A percentile compares a stretch with the other conserved stretches of the same genome.
These are phyloP conservation scores for Erpobdella octoculata DNA, from an alignment of 2,888 invertebrate genomes.

Conservation along the genomic window DNA sequence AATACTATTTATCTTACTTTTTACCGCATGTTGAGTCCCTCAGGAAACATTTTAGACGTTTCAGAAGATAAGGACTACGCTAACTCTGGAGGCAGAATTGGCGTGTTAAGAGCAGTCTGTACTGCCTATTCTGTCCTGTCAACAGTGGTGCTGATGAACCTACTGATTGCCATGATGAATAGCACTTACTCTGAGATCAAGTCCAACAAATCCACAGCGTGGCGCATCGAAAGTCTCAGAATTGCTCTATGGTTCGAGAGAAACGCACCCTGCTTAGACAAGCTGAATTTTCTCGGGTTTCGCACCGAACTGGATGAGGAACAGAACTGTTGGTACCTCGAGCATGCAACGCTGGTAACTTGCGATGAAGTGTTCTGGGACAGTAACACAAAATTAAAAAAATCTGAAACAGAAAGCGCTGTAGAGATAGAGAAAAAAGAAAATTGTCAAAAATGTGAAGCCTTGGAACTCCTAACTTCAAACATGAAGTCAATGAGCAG, in stretches of 20 bases:
- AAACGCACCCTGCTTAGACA: constrained; percentile 10
- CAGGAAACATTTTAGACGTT: constrained; percentile 29
- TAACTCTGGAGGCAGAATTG: constrained; percentile 29
- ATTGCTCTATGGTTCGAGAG: constrained; percentile 32
- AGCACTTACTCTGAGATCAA: constrained; percentile 32
- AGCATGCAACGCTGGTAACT: not conserved
- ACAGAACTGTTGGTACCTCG: constrained; percentile 30
- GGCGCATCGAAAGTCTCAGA: constrained; percentile 30
- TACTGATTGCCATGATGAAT: constrained; percentile 34
- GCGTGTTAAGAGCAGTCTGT: constrained; percentile 26
- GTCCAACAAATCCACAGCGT: constrained; percentile 20
- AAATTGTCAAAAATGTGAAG: not conserved
- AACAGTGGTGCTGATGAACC: constrained; percentile 31
- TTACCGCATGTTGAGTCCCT: constrained; percentile 43
- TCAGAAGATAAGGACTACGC: constrained; percentile 28
- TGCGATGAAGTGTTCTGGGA: not conserved
- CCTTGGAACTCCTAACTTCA: not conserved
- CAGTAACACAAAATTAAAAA: not conserved
- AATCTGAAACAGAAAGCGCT: too few relatives aligned
- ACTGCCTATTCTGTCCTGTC: constrained; percentile 26
- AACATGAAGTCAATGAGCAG: too few relatives aligned
- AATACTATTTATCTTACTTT: constrained; percentile 40
- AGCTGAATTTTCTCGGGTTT: not conserved
- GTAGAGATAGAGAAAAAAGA: not conserved
- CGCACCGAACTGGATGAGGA: constrained; percentile 11